Conservation (phyloP, 2,113 vertebrate genomes). For the Lasiurus borealis region DNA sequence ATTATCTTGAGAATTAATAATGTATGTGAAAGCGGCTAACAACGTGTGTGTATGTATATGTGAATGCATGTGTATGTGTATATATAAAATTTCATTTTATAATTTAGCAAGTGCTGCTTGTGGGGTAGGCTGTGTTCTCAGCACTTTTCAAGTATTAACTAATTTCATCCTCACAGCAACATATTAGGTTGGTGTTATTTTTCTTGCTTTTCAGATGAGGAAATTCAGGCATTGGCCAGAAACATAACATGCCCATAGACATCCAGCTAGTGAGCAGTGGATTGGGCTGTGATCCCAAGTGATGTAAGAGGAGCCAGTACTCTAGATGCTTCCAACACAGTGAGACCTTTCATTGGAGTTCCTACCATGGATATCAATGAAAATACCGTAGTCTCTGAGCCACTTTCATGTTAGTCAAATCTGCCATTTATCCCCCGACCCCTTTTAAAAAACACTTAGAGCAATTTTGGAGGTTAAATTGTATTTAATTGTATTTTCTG, state of each 20-base stretch:
- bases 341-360: neutral
- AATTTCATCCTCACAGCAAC: neutral
- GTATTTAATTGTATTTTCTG: neutral
- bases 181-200: neutral
- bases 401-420: neutral
- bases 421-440: neutral
- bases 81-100: neutral
- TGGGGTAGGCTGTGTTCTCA: neutral
- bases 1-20: slow-evolving; percentile 17
- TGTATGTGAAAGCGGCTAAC: neutral
- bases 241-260: neutral
- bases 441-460: neutral
- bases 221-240: neutral
- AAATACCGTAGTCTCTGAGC: no score
- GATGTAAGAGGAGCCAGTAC: neutral
- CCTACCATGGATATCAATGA: neutral
- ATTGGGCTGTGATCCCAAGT: neutral
- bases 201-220: neutral
- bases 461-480: neutral
- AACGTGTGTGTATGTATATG: neutral
- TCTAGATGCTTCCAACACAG: neutral
- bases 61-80: neutral
- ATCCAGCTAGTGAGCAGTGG: neutral
- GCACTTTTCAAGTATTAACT: neutral
- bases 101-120: neutral